These are phyloP conservation scores for Globia sparganii DNA, from an alignment of 2,888 invertebrate genomes.

Conservation along the genomic window DNA sequence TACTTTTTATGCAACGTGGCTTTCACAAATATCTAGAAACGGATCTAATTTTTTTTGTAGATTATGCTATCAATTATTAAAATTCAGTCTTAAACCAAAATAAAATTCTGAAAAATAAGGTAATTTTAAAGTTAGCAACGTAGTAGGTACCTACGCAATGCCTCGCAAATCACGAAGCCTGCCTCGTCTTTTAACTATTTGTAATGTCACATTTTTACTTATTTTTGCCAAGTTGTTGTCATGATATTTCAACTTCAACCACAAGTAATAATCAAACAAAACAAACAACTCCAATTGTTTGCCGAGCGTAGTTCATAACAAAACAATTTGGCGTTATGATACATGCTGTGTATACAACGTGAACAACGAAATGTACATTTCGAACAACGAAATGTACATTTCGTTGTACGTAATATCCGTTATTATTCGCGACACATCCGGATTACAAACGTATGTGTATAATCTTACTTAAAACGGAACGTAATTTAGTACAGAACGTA, in stretches of 20 bases:
- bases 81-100: not conserved
- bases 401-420: constrained; percentile 34
- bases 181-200: not conserved
- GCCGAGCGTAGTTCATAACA: constrained; percentile 14
- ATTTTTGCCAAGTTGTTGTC: not conserved
- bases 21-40: not conserved
- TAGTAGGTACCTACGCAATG: not conserved
- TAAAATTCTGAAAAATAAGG: not conserved
- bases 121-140: not conserved
- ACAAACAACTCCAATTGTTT: constrained; percentile 20
- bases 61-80: not conserved
- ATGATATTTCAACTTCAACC: not conserved
- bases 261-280: not conserved
- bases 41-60: not conserved
- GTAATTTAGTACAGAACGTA: constrained; percentile 5
- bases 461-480: constrained; percentile 12
- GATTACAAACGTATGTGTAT: not conserved
- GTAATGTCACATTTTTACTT: not conserved
- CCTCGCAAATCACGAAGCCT: not conserved
- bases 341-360: constrained; percentile 1
- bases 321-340: constrained; percentile 22
- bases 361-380: constrained; percentile 9
- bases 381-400: constrained; percentile 9
- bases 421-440: constrained; percentile 33
- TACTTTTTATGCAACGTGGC: not conserved